Percentiles rank a stretch among this genome's conserved stretches.
These are phyloP conservation scores for Onthophagus taurus DNA, from an alignment of 1,140 invertebrate genomes.

Conservation along the genomic window DNA sequence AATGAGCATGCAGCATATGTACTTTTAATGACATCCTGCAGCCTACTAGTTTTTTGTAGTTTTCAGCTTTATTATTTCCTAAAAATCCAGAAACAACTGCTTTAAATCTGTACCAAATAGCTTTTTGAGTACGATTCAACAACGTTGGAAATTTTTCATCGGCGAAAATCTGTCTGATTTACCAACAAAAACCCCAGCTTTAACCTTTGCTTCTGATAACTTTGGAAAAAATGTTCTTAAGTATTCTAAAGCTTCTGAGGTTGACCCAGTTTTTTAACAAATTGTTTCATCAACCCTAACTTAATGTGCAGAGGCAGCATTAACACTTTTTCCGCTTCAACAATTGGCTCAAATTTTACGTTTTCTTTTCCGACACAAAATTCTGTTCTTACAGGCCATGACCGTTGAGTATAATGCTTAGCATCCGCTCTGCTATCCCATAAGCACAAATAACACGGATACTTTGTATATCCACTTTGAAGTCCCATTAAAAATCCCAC, in stretches of 20 bases:
- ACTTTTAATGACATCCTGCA: too few species aligned
- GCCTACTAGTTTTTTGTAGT: too few species aligned
- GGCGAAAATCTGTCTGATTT: too few species aligned
- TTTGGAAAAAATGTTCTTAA: neutral
- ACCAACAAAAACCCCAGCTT: constrained; percentile 7
- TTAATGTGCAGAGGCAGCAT: constrained; percentile 37
- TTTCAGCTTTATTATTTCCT: too few species aligned
- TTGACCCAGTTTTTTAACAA: neutral
- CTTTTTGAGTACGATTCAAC: too few species aligned
- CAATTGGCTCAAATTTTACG: constrained; percentile 27
- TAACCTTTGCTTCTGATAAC: constrained; percentile 8
- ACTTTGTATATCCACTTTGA: constrained; percentile 39
- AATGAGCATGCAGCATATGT: too few species aligned
- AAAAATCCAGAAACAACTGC: too few species aligned
- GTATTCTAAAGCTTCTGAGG: neutral
- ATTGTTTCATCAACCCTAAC: constrained; percentile 22
- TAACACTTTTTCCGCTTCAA: constrained; percentile 29
- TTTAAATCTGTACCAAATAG: too few species aligned
- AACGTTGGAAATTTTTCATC: too few species aligned
- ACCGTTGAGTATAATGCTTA: constrained; percentile 28
- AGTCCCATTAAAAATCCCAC: constrained; percentile 33
- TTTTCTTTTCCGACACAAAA: constrained; percentile 29
- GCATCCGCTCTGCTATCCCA: constrained; percentile 37
- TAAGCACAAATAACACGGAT: constrained; percentile 36
- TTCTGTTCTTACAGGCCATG: constrained; percentile 27